A percentile compares a stretch with the other conserved stretches of the same genome.
Evolutionary conservation across 2,888 invertebrate genomes (phyloP).

Genomic region (Ormyrus pomaceus): DNA sequence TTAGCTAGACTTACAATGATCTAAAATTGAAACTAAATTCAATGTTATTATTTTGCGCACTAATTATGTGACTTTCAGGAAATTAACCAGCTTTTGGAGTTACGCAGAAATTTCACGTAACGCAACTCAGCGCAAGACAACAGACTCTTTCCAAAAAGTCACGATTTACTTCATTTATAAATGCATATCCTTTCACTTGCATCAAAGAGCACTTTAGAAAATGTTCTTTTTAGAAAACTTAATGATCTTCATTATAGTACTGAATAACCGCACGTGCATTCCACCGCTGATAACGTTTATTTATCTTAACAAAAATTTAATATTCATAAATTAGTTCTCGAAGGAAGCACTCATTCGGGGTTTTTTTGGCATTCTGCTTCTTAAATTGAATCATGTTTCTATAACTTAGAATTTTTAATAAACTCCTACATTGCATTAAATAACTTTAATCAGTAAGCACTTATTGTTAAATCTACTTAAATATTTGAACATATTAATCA

Average conservation of each 20-base stretch:
- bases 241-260: constrained; percentile 7
- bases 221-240: constrained; percentile 24
- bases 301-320: constrained; percentile 29
- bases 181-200: constrained; percentile 18
- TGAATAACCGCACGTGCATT: constrained; percentile 19
- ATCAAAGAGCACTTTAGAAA: constrained; percentile 29
- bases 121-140: too few relatives aligned
- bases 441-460: constrained; percentile 39
- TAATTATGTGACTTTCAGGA: constrained; percentile 5
- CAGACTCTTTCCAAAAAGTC: constrained; percentile 12
- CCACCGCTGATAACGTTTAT: constrained; percentile 24
- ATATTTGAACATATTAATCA: constrained; percentile 29
- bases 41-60: constrained; percentile 8
- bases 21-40: not conserved
- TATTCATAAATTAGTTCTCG: constrained; percentile 24
- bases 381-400: constrained; percentile 45
- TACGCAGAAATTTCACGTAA: too few relatives aligned
- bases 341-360: constrained; percentile 57
- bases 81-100: not conserved
- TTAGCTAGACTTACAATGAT: not conserved
- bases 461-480: constrained; percentile 29
- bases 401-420: constrained; percentile 37
- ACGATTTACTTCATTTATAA: constrained; percentile 23
- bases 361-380: constrained; percentile 52
- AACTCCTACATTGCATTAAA: constrained; percentile 37